Percentiles rank a stretch among this genome's conserved stretches.
Evolutionary conservation across 2,113 vertebrate species (phyloP).

Genomic region (Rutilus rutilus): DNA sequence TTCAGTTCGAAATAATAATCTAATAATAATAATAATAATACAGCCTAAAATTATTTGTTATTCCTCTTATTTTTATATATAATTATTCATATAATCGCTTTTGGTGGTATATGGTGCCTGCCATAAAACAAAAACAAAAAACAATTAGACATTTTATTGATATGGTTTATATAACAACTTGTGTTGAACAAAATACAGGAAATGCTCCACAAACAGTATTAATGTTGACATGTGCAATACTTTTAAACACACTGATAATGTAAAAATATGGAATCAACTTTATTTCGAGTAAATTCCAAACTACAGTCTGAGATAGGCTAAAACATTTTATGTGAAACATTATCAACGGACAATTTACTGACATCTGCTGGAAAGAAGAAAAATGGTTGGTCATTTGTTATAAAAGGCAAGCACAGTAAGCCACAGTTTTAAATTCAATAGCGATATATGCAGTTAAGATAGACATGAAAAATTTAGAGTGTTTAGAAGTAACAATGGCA

Average conservation of each 20-base stretch:
- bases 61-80: no score
- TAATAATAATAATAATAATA: no score
- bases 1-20: no score
- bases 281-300: background rate
- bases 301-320: background rate
- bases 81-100: no score
- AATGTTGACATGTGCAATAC: background rate
- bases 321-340: background rate
- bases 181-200: no score
- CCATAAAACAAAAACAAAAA: no score
- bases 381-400: background rate
- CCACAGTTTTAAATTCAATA: background rate
- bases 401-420: background rate
- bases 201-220: no score
- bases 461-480: background rate
- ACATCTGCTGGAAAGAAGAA: background rate
- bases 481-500: background rate
- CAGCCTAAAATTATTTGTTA: no score
- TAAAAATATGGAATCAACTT: background rate
- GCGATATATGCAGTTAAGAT: background rate
- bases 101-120: no score
- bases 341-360: conserved; percentile 1
- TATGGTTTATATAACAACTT: no score
- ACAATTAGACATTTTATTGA: no score
- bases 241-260: background rate